Evolutionary conservation across 2,888 invertebrate genomes (phyloP).

Genomic region (Zootermopsis nevadensis): DNA sequence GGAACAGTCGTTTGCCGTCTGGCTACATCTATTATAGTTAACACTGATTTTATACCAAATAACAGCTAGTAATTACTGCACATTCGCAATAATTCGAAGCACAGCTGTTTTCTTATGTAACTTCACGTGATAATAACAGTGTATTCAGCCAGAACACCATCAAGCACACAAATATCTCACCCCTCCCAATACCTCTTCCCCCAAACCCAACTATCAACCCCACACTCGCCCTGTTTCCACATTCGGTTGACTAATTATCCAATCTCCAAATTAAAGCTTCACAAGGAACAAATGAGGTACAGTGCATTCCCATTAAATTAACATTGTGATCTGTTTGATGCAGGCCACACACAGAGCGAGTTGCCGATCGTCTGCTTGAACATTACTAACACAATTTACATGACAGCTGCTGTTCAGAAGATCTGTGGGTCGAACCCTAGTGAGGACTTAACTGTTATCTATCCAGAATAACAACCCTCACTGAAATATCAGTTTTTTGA

Average conservation of each 20-base stretch:
- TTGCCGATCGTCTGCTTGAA: neutral
- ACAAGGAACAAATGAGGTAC: conserved; percentile 9
- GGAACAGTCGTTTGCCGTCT: neutral
- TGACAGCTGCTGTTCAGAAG: neutral
- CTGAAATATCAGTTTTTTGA: too few relatives aligned
- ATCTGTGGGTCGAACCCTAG: neutral
- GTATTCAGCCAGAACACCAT: neutral
- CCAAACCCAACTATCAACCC: neutral
- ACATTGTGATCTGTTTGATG: neutral
- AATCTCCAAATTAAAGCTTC: conserved; percentile 20
- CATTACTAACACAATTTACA: neutral
- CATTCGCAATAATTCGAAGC: neutral
- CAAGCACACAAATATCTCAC: neutral
- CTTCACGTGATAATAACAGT: neutral
- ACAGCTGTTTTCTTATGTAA: neutral
- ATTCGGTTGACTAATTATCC: conserved; percentile 13
- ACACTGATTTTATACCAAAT: neutral
- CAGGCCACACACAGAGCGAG: neutral
- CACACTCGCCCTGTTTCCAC: neutral
- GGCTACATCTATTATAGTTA: neutral
- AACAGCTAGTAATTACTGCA: neutral
- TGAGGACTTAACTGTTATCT: neutral
- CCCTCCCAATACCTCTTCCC: neutral
- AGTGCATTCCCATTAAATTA: neutral
- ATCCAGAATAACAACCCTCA: too few relatives aligned